Evolutionary conservation across 2,888 invertebrate genomes (phyloP), one percentile per base, ranked within the genome.

Genomic region (Perdita meconis): DNA sequence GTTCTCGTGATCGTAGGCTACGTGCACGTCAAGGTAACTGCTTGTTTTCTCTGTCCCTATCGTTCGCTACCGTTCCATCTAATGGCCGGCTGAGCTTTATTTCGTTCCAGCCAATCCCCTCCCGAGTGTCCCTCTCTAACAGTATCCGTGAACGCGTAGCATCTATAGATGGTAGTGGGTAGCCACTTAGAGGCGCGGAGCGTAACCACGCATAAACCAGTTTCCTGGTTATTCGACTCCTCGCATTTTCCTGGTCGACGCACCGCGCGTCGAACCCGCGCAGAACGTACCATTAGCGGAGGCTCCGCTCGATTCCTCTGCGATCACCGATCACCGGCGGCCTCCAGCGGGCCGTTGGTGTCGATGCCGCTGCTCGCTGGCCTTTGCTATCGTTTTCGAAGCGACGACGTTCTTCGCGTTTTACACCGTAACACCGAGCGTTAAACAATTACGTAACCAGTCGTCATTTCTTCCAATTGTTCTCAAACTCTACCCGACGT

Each of bases 121-220:
- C 73, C 57, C 42, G 36, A 36, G 51, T 51, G 42, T 66, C 50
- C 61, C 66, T 38, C 71, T 72, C 66, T 73, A 81, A 84, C 83
- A 78, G 79, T 78, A 81, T 73, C 65, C 64, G 79, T 81, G 80
- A 66, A 70, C 71, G 61, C 72, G 72, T 69, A 76, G 44, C 59
- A 61, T 68, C 82, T 83, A 82, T 77, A 83, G 85, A 83, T 83
- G 83, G 85, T 85, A 82, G 86, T 82, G 71, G 82, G 79, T 76
- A 86, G 69, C 84, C 84, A 85, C 85, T 85, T 86, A 88, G 84
- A 84, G 85, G 81, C 85, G 81, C 78, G 82, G 83, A 81, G 82
- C 80, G 82, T 86, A 88, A 87, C 89, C 87, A 90, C 89, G 90
- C 89, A 89, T 90, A 90, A 91, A 91, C 91, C 91, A 91, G 91